Percentiles rank a stretch among this genome's conserved stretches.
phyloP scores from a whole-genome alignment of 2,797 vertebrate genomes.

The Paguma larvata region DNA sequence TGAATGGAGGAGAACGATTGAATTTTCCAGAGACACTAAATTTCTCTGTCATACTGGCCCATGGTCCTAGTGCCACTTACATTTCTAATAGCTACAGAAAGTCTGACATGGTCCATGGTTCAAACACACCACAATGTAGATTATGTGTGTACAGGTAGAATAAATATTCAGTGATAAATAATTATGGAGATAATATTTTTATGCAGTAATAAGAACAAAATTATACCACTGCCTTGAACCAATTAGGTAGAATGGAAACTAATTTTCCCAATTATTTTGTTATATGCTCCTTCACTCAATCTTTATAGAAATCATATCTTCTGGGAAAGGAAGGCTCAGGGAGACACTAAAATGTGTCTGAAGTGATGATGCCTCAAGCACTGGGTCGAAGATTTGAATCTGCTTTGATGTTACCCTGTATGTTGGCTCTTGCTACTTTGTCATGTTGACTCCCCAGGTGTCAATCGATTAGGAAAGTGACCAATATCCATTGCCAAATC shows the following conservation, averaged over 20 bases:
- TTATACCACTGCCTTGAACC: constrained; percentile 10
- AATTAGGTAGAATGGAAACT: background rate
- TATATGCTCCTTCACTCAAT: background rate
- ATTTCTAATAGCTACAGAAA: constrained; percentile 28
- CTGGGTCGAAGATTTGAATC: background rate
- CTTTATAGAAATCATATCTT: constrained; percentile 4
- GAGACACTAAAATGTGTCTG: background rate
- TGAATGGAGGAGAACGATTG: background rate
- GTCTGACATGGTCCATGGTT: background rate
- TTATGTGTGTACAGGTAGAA: background rate
- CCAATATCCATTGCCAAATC: background rate
- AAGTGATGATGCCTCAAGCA: background rate
- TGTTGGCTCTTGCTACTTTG: background rate
- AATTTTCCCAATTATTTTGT: background rate
- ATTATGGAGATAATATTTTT: background rate
- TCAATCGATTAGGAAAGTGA: background rate
- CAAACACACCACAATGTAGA: background rate
- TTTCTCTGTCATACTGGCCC: background rate
- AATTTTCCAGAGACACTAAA: constrained; percentile 29
- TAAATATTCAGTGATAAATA: constrained; percentile 6
- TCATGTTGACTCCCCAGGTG: background rate
- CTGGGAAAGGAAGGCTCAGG: background rate
- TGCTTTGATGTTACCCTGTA: background rate
- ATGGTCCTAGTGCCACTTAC: background rate
- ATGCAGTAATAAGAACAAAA: constrained; percentile 38